These are phyloP conservation scores for Cavia porcellus DNA, from an alignment of 2,113 vertebrate genomes.

Conservation along the genomic window DNA sequence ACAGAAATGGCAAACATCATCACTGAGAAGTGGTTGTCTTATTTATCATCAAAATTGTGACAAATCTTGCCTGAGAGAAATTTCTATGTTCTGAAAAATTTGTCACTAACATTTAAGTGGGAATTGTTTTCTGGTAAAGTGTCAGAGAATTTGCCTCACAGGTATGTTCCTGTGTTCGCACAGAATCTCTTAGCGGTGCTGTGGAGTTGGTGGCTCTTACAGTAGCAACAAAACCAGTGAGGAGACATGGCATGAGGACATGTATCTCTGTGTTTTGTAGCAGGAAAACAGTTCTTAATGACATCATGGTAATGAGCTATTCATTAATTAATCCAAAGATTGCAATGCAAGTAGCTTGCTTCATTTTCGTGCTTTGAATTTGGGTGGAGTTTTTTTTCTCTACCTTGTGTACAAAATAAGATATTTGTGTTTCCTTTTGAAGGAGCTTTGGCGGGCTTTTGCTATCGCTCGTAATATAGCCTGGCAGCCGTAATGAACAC, in stretches of 20 bases:
- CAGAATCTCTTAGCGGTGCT: background rate
- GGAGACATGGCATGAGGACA: background rate
- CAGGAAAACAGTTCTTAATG: background rate
- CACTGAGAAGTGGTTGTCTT: background rate
- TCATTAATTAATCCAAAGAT: background rate
- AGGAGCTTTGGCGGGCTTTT: background rate
- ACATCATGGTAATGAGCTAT: background rate
- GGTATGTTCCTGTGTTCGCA: background rate
- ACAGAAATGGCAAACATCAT: background rate
- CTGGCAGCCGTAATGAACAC: background rate
- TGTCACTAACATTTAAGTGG: background rate
- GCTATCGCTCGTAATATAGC: background rate
- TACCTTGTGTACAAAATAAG: background rate
- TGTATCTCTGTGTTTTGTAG: background rate
- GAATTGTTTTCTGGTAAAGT: background rate
- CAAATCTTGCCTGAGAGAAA: background rate
- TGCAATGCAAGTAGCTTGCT: background rate
- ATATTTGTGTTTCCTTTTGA: background rate
- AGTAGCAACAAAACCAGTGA: background rate
- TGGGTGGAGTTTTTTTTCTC: constrained; percentile 6
- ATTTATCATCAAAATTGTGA: background rate
- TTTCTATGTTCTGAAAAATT: background rate
- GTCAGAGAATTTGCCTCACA: rapidly evolving
- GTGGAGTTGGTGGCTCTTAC: background rate
- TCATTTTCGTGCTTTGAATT: background rate